Conservation (phyloP, 2,888 invertebrate species). For the Neria commutata region DNA sequence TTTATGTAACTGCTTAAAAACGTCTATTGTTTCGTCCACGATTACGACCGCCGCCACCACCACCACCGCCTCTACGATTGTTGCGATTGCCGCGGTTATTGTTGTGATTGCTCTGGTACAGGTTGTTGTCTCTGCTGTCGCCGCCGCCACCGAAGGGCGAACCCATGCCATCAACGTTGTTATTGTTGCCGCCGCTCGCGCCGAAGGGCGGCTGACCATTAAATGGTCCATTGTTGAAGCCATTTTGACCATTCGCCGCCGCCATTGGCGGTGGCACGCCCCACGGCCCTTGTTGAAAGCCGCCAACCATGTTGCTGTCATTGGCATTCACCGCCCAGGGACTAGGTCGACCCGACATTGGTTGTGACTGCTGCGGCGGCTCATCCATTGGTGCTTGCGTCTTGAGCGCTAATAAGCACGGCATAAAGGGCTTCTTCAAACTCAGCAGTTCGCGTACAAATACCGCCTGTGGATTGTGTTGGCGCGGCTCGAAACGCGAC, state of each 20-base stretch:
- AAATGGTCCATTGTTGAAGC: slow-evolving; percentile 30
- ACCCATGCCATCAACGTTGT: slow-evolving; percentile 14
- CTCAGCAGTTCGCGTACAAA: slow-evolving; percentile 52
- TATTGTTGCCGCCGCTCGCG: slow-evolving; percentile 18
- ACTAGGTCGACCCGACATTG: slow-evolving; percentile 37
- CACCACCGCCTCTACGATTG: slow-evolving; percentile 18
- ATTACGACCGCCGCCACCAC: slow-evolving; percentile 37
- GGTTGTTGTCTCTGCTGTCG: slow-evolving; percentile 6
- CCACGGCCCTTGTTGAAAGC: neutral
- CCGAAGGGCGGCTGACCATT: slow-evolving; percentile 15
- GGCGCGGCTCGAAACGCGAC: slow-evolving; percentile 55
- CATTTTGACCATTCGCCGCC: slow-evolving; percentile 34
- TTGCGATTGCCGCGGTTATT: slow-evolving; percentile 39
- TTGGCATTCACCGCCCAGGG: slow-evolving; percentile 40
- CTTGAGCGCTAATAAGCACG: slow-evolving; percentile 52
- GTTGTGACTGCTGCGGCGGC: slow-evolving; percentile 40
- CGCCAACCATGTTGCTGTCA: slow-evolving; percentile 8
- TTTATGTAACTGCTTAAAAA: slow-evolving; percentile 35
- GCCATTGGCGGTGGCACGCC: neutral
- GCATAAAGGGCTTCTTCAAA: slow-evolving; percentile 54
- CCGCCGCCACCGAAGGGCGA: neutral
- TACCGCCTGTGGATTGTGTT: slow-evolving; percentile 59
- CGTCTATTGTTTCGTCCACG: slow-evolving; percentile 46
- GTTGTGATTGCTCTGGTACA: slow-evolving; percentile 38
- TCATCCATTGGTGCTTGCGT: too few species aligned